Evolutionary conservation across 2,888 invertebrate genomes (phyloP), one percentile per base, ranked within the genome.

Genomic region (Cryptus armator): DNA sequence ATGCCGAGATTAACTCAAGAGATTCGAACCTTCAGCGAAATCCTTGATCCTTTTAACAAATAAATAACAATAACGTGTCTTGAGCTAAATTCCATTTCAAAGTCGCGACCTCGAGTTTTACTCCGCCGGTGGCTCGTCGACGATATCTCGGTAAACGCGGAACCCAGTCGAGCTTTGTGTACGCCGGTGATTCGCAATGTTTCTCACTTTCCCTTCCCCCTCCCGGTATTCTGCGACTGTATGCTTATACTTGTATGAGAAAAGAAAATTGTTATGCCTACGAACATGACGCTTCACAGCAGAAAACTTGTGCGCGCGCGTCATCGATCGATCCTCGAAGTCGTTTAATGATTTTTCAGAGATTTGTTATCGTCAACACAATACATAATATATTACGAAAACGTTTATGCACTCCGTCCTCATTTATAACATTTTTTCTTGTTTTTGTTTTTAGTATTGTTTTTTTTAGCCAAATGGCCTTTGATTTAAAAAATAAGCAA

Each of bases 291-390:
- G 44, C 44, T 74, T 7, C 5, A 29, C 37, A n/a, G 56, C 43
- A 43, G 78, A 84, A 48, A 87, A 85, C 19, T 79, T 16, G 2
- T 19, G 24, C 19, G 80, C 43, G 46, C 3, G 24, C 44, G 29
- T 67, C 19, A 32, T 59, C 75, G 59, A 68, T 81, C 74, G 37
- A 68, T 81, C 12, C 12, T 14, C 74, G n/a, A 37, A 37, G 19
- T 72, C 44, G 14, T 59, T 9, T 24, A 24, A 44, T 16, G 46
- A 24, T 19, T 9, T 44, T 44, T 24, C 5, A 16, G 10, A 37
- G 44, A 72, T n/a, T 72, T 14, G 44, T 43, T 67, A 67, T 46
- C 59, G 44, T 24, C 7, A 32, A 62, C 29, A 48, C 9, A 59
- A 46, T 59, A 24, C 67, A 46, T 46, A 67, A 24, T 44, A 7